A percentile compares a stretch with the other conserved stretches of the same genome.
Conservation (phyloP, 1,140 invertebrate genomes). For the Atta cephalotes region DNA sequence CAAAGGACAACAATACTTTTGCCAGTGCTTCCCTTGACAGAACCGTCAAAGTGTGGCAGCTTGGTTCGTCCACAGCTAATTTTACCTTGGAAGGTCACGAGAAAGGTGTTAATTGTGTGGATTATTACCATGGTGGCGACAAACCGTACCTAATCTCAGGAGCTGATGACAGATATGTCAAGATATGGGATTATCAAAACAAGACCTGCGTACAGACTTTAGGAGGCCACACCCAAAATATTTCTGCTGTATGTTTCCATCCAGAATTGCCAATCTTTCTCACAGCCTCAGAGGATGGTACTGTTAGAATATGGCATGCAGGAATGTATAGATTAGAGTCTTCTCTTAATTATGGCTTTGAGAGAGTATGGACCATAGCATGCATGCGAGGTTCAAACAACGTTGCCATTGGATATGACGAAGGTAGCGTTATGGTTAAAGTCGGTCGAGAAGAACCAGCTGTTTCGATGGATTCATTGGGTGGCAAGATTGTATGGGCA, state of each 20-base stretch:
- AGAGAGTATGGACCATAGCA: constrained; percentile 99
- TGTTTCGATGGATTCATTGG: constrained; percentile 99
- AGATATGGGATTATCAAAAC: constrained; percentile 99
- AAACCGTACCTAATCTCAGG: constrained; percentile 99
- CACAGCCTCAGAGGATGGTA: constrained; percentile 98
- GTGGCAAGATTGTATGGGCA: constrained; percentile 99
- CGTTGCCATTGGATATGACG: constrained; percentile 98
- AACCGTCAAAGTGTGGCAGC: constrained; percentile 99
- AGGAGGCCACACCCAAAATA: constrained; percentile 98
- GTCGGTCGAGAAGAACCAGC: constrained; percentile 99
- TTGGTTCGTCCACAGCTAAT: constrained; percentile 98
- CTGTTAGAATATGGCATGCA: constrained; percentile 98
- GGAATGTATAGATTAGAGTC: constrained; percentile 98
- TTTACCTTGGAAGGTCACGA: constrained; percentile 99
- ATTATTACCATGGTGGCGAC: constrained; percentile 99
- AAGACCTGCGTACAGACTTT: constrained; percentile 99
- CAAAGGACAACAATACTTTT: constrained; percentile 99
- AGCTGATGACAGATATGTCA: constrained; percentile 98
- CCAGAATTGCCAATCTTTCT: constrained; percentile 98
- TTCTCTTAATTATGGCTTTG: constrained; percentile 99
- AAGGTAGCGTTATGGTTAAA: constrained; percentile 99
- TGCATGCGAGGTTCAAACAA: constrained; percentile 98
- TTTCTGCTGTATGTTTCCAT: constrained; percentile 97
- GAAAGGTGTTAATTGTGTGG: constrained; percentile 99
- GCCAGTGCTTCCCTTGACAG: constrained; percentile 99